Evolutionary conservation across 2,113 vertebrate genomes (phyloP), one percentile per base, ranked within the genome.

Genomic region (Lagenorhynchus albirostris): DNA sequence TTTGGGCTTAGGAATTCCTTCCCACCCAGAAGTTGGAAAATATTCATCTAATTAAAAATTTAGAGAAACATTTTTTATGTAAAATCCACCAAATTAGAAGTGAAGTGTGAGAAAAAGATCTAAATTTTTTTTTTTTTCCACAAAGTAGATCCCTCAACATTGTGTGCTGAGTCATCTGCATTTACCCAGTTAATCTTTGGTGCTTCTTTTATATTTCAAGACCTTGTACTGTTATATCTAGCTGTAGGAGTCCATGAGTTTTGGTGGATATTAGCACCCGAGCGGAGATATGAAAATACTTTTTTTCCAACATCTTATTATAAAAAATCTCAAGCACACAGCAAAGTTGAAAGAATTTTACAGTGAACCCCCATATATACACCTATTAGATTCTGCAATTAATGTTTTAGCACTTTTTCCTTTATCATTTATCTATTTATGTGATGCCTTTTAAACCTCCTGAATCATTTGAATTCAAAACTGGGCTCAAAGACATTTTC

Each of bases 1-100:
- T 26, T 47, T 70, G 17, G 31, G 8, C 47, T 87, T 93, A n/a
- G 84, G 26, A 89, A 89, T 97, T 96, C 41, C 81, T 91, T 96
- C 23, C 14, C 63, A 63, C 17, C 23, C 33, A 33, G 36, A 93
- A 96, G 55, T 63, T 89, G 85, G 53, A 65, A 55, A 88, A n/a
- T 82, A 86, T 3, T 91, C 36, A 70, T 93, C 31, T 80, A 53
- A 74, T 55, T 21, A 80, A 53, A 53, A 79, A 53, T 79, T 58
- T 2, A 6, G 71, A 79, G 86, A 80, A 53, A 33, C 17, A 63
- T 85, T 92, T 91, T 95, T 67, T 26, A 79, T 50, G 33, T 89
- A 68, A 71, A 89, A 65, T 10, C 44, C 60, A 81, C 14, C 21
- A 96, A 83, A 53, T 89, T 79, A 55, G 63, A 73, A 76, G 12